A percentile compares a stretch with the other conserved stretches of the same genome.
Conservation (phyloP, 2,113 vertebrate genomes). For the Mastomys natalensis region DNA sequence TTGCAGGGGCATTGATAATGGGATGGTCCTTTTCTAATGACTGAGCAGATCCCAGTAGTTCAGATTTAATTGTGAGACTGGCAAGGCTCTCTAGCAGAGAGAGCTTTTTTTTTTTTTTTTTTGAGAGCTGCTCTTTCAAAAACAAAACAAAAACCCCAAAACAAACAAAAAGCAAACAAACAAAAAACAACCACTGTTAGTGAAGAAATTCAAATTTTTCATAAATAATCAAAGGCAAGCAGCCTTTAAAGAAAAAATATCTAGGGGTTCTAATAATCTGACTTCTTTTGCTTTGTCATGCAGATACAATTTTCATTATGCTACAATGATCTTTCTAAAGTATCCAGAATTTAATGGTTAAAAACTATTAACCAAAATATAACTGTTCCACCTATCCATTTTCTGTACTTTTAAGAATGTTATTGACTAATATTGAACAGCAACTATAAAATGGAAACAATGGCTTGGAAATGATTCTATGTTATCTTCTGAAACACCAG, state of each 20-base stretch:
- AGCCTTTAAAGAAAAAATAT: not conserved
- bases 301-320: not conserved
- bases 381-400: not conserved
- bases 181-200: not conserved
- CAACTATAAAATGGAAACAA: not conserved
- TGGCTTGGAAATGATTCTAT: not conserved
- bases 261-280: not conserved
- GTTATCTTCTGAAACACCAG: constrained; percentile 15
- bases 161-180: no score
- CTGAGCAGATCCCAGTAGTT: constrained; percentile 35
- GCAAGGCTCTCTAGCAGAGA: constrained; percentile 28
- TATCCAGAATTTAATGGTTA: not conserved
- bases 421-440: constrained; percentile 30
- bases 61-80: not conserved
- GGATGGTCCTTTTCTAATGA: constrained; percentile 54
- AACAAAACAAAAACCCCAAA: not conserved
- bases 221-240: not conserved
- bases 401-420: not conserved
- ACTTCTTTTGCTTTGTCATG: not conserved
- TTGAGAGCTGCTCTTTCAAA: constrained; percentile 33
- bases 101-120: no score
- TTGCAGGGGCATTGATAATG: constrained; percentile 62
- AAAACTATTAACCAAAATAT: constrained; percentile 20
- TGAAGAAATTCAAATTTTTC: constrained; percentile 29
- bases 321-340: not conserved